Conservation (phyloP, 2,888 invertebrate species). For the Cybosia mesomella region DNA sequence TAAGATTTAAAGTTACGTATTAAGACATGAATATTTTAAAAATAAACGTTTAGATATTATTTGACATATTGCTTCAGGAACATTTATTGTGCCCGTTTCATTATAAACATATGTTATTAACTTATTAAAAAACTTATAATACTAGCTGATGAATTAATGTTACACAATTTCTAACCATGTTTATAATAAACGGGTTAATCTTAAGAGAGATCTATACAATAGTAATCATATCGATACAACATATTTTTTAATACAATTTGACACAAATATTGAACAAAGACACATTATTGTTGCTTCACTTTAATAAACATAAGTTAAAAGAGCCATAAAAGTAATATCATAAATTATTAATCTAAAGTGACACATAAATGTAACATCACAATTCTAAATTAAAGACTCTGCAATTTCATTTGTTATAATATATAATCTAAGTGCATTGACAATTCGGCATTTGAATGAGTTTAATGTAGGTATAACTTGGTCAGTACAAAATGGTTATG, state of each 20-base stretch:
- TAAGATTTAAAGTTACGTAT: constrained; percentile 38
- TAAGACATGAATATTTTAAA: constrained; percentile 32
- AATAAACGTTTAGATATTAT: constrained; percentile 33
- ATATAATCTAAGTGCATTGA: too few species aligned
- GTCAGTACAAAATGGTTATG: not conserved
- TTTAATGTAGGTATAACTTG: not conserved
- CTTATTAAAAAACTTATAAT: constrained; percentile 3
- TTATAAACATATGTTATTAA: constrained; percentile 26
- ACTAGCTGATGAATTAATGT: constrained; percentile 11
- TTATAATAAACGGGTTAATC: constrained; percentile 38
- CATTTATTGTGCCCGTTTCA: constrained; percentile 39
- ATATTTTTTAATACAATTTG: constrained; percentile 39
- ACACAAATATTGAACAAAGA: constrained; percentile 44
- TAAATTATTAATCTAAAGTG: constrained; percentile 24
- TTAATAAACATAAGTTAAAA: not conserved
- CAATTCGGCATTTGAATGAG: not conserved
- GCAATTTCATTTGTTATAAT: not conserved
- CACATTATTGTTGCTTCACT: constrained; percentile 12
- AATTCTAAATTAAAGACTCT: not conserved
- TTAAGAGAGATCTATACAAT: constrained; percentile 47
- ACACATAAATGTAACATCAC: constrained; percentile 1
- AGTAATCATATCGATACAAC: constrained; percentile 35
- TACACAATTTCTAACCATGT: constrained; percentile 22
- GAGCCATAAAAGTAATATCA: constrained; percentile 34
- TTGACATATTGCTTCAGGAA: constrained; percentile 50